Evolutionary conservation across 2,888 invertebrate genomes (phyloP).

Genomic region (Pterostichus niger): DNA sequence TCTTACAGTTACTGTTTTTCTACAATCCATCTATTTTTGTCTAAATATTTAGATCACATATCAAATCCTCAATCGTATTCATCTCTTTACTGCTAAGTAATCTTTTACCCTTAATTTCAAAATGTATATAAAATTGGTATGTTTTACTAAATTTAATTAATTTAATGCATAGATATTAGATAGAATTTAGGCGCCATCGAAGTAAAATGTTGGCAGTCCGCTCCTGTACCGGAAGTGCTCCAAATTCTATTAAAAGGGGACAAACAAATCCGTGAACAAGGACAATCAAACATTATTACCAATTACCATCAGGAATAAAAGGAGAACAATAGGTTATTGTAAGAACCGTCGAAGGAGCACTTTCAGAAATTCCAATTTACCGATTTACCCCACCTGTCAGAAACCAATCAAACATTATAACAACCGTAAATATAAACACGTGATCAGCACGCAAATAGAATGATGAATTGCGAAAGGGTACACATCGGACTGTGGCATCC

Average conservation of each 20-base stretch:
- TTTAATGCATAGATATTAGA: too few species aligned
- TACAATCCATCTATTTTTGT: too few species aligned
- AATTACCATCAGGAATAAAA: background rate
- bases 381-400: constrained; percentile 1
- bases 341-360: background rate
- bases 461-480: constrained; percentile 50
- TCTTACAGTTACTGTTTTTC: too few species aligned
- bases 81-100: too few species aligned
- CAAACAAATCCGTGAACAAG: background rate
- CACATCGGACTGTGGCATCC: constrained; percentile 49
- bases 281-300: background rate
- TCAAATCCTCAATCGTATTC: too few species aligned
- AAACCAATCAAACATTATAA: constrained; percentile 39
- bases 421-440: constrained; percentile 38
- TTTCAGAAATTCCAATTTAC: background rate
- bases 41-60: too few species aligned
- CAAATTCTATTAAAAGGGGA: background rate
- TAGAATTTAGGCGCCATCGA: too few species aligned
- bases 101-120: too few species aligned
- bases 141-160: too few species aligned
- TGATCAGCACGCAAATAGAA: constrained; percentile 53
- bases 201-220: too few species aligned
- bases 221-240: background rate
- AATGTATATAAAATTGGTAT: too few species aligned
- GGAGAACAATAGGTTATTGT: background rate